phyloP scores from a whole-genome alignment of 2,888 invertebrate genomes.

The Cabera pusaria region DNA sequence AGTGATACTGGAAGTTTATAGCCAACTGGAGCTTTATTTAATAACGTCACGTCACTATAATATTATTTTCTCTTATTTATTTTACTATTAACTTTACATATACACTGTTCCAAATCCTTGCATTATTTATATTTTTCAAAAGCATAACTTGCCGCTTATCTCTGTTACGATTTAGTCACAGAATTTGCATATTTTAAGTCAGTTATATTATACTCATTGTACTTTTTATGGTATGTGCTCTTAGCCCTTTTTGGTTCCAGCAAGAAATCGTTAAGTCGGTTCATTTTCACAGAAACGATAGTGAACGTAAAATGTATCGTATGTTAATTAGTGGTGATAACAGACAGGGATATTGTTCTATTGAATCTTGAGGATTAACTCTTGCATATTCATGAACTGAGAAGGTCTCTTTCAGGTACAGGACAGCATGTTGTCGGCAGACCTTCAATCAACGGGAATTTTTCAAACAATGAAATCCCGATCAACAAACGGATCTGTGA shows the following conservation, averaged over 20 bases:
- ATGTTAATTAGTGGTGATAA: slow-evolving; percentile 14
- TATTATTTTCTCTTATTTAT: too few relatives aligned
- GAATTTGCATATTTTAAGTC: too few relatives aligned
- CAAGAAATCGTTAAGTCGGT: slow-evolving; percentile 1
- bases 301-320: slow-evolving; percentile 4
- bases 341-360: slow-evolving; percentile 12
- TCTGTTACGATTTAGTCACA: too few relatives aligned
- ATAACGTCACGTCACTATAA: too few relatives aligned
- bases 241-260: neutral
- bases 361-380: slow-evolving; percentile 32
- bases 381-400: slow-evolving; percentile 47
- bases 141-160: too few relatives aligned
- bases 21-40: too few relatives aligned
- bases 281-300: slow-evolving; percentile 4
- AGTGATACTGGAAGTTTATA: too few relatives aligned
- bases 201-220: too few relatives aligned
- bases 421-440: slow-evolving; percentile 55
- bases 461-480: slow-evolving; percentile 49
- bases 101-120: too few relatives aligned
- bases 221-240: too few relatives aligned
- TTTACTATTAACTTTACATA: too few relatives aligned
- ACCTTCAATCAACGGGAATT: slow-evolving; percentile 48
- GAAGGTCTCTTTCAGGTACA: slow-evolving; percentile 44
- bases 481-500: slow-evolving; percentile 34
- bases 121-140: too few relatives aligned